A percentile compares a stretch with the other conserved stretches of the same genome.
Conservation (phyloP, 2,113 vertebrate species). For the Pagrus major region DNA sequence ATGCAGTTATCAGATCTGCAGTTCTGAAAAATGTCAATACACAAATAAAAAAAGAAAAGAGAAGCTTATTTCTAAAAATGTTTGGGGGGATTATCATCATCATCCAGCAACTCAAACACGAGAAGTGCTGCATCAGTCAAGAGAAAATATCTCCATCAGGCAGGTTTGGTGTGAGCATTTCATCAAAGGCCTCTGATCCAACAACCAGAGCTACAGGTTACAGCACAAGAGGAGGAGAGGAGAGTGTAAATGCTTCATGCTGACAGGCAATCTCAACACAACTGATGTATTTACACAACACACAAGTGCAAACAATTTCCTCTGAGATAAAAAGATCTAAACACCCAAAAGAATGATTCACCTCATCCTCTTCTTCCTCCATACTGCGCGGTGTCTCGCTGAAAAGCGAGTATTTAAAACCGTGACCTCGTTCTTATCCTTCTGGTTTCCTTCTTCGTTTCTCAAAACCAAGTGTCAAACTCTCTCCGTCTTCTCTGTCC, state of each 20-base stretch:
- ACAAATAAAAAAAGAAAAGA: background rate
- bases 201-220: conserved; percentile 19
- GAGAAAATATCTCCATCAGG: background rate
- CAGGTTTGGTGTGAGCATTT: background rate
- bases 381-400: conserved; percentile 45
- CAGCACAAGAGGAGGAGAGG: conserved; percentile 6
- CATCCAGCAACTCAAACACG: background rate
- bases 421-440: background rate
- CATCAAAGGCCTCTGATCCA: conserved; percentile 1
- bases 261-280: background rate
- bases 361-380: conserved; percentile 78
- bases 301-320: conserved; percentile 10
- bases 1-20: too few species aligned
- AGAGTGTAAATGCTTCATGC: conserved; percentile 8
- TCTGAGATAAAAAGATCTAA: background rate
- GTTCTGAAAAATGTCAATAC: background rate
- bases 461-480: background rate
- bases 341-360: conserved; percentile 52
- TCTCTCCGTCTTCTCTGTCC: background rate
- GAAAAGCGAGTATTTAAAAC: conserved; percentile 5
- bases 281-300: background rate
- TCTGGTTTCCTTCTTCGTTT: background rate
- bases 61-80: background rate
- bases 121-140: background rate
- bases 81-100: background rate